Evolutionary conservation across 1,140 invertebrate genomes (phyloP).

Genomic region (Vanessa tameamea): DNA sequence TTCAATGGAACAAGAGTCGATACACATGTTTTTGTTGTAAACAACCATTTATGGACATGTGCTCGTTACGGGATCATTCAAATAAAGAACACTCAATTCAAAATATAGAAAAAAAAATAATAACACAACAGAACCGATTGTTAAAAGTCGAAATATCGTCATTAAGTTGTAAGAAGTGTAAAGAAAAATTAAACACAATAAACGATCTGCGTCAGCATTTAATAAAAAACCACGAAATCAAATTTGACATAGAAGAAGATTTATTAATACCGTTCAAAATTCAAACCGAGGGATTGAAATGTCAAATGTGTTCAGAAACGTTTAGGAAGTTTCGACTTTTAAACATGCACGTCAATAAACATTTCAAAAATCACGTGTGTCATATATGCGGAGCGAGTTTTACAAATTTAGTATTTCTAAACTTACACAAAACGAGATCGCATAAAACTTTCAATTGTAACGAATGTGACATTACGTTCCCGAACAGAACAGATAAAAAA

Average conservation of each 20-base stretch:
- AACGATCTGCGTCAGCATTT: neutral
- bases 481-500: conserved; percentile 50
- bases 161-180: conserved; percentile 55
- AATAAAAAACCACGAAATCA: conserved; percentile 42
- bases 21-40: conserved; percentile 69
- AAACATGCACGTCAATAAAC: conserved; percentile 70
- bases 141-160: conserved; percentile 68
- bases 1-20: conserved; percentile 69
- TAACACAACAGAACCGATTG: conserved; percentile 57
- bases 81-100: conserved; percentile 32
- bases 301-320: conserved; percentile 59
- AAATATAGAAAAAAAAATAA: conserved; percentile 63
- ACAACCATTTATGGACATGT: conserved; percentile 60
- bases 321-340: conserved; percentile 59
- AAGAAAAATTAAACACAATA: conserved; percentile 29
- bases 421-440: conserved; percentile 59
- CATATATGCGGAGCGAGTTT: conserved; percentile 67
- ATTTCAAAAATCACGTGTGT: conserved; percentile 67
- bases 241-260: conserved; percentile 49
- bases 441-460: conserved; percentile 53
- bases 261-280: conserved; percentile 68
- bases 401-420: conserved; percentile 62
- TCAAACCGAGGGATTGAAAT: conserved; percentile 46
- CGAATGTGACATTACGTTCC: conserved; percentile 52
- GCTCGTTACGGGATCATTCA: conserved; percentile 49